Base-by-base conservation (phyloP, 2,113 vertebrate species). In the Catharus bicknelli region DNA sequence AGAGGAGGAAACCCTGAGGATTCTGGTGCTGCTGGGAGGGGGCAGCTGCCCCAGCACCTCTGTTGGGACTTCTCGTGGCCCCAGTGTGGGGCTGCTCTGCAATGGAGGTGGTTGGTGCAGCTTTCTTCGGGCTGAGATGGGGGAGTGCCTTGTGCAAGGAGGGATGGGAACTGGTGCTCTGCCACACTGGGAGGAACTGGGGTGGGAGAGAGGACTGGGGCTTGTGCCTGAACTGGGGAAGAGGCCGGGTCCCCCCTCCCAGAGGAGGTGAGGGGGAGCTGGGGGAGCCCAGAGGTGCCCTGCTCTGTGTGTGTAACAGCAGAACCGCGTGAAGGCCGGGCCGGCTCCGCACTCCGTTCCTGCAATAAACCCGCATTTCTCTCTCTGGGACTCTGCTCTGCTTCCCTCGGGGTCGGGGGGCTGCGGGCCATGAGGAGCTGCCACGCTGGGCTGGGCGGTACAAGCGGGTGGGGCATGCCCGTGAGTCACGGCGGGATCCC, bases 351-450 rank as follows among this genome's bases (percentile, higher is more conserved):
- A 50, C 55, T 59, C 62, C 9, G 15, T 55, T 82, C 83, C 94
- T 94, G 90, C 93, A 96, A 96, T 97, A 97, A 96, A 97, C 42
- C 20, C 3, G 16, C 36, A 58, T 79, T 81, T 76, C 54, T 34
- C 34, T 64, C 42, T 40, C 13, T n/a, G 0, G 7, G 54, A 5
- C 27, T 76, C 29, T 10, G 62, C 38, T 45, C 13, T 61, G 42
- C 45, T 62, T 76, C 68, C 9, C 34, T 55, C 2, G 13, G 77
- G 25, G 3, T 18, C 25, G 3, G 32, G 64, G 34, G 58, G 14
- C 42, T 58, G 81, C 43, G 4, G 13, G 20, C 34, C 5, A 1
- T n/a, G 30, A 13, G 50, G 26, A 51, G 50, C 50, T 51, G 50
- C 50, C 15, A 15, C 26, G 15, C 16, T 23, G 26, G 62, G 15